Evolutionary conservation across 1,140 invertebrate species (phyloP).

Genomic region (Anastatus disparis): DNA sequence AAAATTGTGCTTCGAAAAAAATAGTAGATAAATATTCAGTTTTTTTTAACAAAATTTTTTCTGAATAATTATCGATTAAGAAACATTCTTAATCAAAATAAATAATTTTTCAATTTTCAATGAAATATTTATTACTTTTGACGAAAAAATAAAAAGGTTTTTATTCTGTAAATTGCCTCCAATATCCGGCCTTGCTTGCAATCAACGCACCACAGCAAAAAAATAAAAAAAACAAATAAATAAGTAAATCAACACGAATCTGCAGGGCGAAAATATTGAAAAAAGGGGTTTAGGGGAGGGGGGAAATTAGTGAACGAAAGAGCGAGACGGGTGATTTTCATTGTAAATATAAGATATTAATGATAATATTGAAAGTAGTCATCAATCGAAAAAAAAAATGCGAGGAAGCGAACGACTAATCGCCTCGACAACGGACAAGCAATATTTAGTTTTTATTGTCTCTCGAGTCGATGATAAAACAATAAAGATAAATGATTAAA

Average conservation of each 20-base stretch:
- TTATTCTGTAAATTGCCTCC: slow-evolving; percentile 52
- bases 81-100: too few species aligned
- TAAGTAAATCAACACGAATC: slow-evolving; percentile 29
- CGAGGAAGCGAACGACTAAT: slow-evolving; percentile 21
- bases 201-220: slow-evolving; percentile 51
- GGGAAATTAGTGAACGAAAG: slow-evolving; percentile 12
- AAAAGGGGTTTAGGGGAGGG: neutral
- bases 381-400: slow-evolving; percentile 48
- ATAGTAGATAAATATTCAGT: neutral
- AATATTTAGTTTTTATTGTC: slow-evolving; percentile 66
- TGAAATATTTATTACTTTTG: too few species aligned
- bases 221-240: slow-evolving; percentile 24
- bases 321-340: slow-evolving; percentile 43
- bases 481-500: slow-evolving; percentile 24
- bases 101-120: too few species aligned
- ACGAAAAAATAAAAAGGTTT: neutral
- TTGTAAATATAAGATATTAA: slow-evolving; percentile 49
- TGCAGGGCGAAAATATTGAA: neutral
- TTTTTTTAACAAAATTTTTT: too few species aligned
- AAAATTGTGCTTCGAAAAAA: slow-evolving; percentile 5
- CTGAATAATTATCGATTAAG: too few species aligned
- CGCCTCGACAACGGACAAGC: slow-evolving; percentile 61
- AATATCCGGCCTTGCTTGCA: slow-evolving; percentile 52
- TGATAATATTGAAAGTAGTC: slow-evolving; percentile 54
- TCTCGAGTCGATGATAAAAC: slow-evolving; percentile 50